Percentiles rank a stretch among this genome's conserved stretches.
These are phyloP conservation scores for Cryptoprocta ferox DNA, from an alignment of 2,797 vertebrate genomes.

Conservation along the genomic window DNA sequence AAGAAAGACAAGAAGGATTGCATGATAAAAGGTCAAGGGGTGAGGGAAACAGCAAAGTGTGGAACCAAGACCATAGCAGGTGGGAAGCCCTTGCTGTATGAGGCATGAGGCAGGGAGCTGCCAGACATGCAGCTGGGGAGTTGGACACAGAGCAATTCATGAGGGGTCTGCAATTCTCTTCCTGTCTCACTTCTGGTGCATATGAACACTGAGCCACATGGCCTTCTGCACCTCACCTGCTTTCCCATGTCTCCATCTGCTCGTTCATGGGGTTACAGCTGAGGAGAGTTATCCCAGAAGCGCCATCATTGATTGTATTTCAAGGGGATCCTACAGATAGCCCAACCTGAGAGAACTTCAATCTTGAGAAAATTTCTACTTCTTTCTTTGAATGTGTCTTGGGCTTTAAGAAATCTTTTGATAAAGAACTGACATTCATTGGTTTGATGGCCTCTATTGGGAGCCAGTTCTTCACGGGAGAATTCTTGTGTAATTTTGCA, in stretches of 20 bases:
- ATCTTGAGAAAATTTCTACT: background rate
- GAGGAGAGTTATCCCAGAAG: background rate
- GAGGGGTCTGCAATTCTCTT: background rate
- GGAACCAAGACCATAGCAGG: background rate
- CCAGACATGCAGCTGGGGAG: background rate
- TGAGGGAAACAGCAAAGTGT: background rate
- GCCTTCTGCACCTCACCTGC: too few species aligned
- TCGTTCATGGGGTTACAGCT: background rate
- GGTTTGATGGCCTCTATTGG: background rate
- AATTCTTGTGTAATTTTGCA: background rate
- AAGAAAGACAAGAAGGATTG: background rate
- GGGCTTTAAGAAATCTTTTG: background rate
- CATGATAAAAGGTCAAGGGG: background rate
- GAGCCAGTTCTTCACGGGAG: background rate
- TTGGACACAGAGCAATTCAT: background rate
- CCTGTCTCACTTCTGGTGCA: background rate
- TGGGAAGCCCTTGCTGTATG: too few species aligned
- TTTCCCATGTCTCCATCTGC: background rate
- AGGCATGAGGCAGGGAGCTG: too few species aligned
- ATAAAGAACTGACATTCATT: background rate
- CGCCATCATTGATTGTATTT: background rate
- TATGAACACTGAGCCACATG: rapidly evolving
- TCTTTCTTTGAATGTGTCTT: background rate
- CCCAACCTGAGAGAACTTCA: background rate
- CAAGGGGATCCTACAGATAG: background rate